A percentile compares a stretch with the other conserved stretches of the same genome.
These are phyloP conservation scores for Diabrotica undecimpunctata DNA, from an alignment of 1,140 invertebrate species.

Conservation along the genomic window DNA sequence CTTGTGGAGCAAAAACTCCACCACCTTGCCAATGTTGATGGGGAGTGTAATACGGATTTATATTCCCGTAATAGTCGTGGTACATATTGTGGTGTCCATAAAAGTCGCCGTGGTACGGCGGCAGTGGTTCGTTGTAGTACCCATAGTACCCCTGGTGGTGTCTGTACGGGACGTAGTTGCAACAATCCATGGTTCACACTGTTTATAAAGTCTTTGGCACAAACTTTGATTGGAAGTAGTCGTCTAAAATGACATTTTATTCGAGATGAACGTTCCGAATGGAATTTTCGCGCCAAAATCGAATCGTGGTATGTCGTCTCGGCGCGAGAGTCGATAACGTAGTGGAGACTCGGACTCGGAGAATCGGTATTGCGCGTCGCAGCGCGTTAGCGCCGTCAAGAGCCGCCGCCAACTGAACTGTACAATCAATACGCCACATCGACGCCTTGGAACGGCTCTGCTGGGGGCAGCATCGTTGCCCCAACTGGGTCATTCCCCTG, in stretches of 20 bases:
- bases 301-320: conserved; percentile 4
- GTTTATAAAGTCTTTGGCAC: conserved; percentile 8
- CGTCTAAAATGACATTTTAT: background rate
- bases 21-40: conserved; percentile 16
- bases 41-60: conserved; percentile 9
- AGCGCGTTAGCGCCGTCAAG: conserved; percentile 14
- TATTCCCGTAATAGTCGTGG: conserved; percentile 17
- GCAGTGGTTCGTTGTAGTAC: conserved; percentile 16
- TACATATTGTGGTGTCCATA: conserved; percentile 20
- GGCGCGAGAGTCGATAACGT: conserved; percentile 10
- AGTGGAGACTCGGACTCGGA: background rate
- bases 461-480: conserved; percentile 9
- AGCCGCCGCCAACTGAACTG: conserved; percentile 19
- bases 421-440: conserved; percentile 19
- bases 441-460: conserved; percentile 16
- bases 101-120: conserved; percentile 18
- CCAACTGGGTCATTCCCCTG: conserved; percentile 21
- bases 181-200: conserved; percentile 13
- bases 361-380: conserved; percentile 5
- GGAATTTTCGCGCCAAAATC: conserved; percentile 17
- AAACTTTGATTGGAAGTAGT: conserved; percentile 1
- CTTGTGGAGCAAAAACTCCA: conserved; percentile 12
- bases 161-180: conserved; percentile 18
- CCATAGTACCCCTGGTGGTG: conserved; percentile 17
- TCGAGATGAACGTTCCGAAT: background rate